Base-by-base conservation (phyloP, 2,797 vertebrate genomes). In the Acanthopagrus latus region DNA sequence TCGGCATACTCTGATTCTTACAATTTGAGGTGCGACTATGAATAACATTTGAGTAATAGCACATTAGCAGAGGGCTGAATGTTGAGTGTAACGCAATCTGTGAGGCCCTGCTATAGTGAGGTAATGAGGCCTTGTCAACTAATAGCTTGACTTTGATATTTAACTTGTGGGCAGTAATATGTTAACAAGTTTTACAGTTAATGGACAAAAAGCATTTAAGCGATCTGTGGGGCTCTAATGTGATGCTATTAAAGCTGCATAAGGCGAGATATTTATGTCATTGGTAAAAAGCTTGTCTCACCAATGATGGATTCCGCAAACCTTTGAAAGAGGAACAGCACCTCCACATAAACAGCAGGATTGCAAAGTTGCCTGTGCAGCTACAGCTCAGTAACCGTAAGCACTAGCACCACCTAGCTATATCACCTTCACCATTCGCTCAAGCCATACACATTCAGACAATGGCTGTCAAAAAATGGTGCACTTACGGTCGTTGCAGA, bases 401-500 rank as follows among this genome's bases (percentile, higher is more conserved):
- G 2, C 4, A 14, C 16, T 18, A 41, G 14, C 11, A 27, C 2
- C 21, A 51, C 25, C 52, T 46, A 41, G 21, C 33, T 38, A 38
- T 38, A 38, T 8, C 23, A 46, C 33, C n/a, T 5, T 9, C 29
- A 21, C n/a, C 74, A 79, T n/a, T 76, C 82, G 77, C 41, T 60
- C 80, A 9, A 43, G n/a, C 29, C 69, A 50, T 2, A 13, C 74
- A 46, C 68, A 69, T 43, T 72, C 44, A 48, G 7, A 47, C 41
- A 56, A 12, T 0, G 0, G 11, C 1, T 2, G 14, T 3, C 1
- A 20, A 71, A 55, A 44, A 43, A 33, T 0, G 0, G 3, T 52
- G 25, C 23, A 96, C 97, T 97, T 91, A 98, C 97, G 97, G 87
- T 98, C 97, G n/a, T 96, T 97, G 95, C 97, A 98, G 75, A 97